Conservation (phyloP, 2,888 invertebrate species). For the Vannuccia rotundouncinata region DNA sequence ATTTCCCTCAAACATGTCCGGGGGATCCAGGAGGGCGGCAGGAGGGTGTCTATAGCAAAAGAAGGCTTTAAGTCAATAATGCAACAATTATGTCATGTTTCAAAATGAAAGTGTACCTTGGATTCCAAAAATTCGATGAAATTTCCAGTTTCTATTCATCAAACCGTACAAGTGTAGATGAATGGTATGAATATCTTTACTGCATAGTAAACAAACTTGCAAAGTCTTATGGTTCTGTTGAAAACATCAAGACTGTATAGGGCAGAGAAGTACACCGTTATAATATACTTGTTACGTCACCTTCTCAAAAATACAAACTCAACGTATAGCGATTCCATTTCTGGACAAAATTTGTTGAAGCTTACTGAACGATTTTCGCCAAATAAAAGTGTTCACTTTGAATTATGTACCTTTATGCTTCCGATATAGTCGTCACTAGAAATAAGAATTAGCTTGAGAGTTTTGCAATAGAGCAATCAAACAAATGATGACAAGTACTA, state of each 20-base stretch:
- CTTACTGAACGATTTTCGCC: background rate
- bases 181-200: background rate
- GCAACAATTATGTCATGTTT: constrained; percentile 30
- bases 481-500: background rate
- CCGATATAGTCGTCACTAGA: constrained; percentile 1
- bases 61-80: constrained; percentile 8
- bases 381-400: constrained; percentile 15
- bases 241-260: background rate
- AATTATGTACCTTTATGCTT: constrained; percentile 19
- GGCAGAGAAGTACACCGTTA: background rate
- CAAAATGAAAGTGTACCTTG: constrained; percentile 12
- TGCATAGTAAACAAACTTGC: background rate
- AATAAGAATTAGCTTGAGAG: background rate
- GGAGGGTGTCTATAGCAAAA: too few species aligned
- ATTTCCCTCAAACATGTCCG: too few species aligned
- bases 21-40: too few species aligned
- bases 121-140: background rate
- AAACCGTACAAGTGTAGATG: background rate
- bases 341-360: constrained; percentile 4
- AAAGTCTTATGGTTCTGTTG: background rate
- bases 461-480: background rate
- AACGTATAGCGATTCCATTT: constrained; percentile 15
- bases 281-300: constrained; percentile 21
- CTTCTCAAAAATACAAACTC: constrained; percentile 13
- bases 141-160: background rate